Base-by-base conservation (phyloP, 2,113 vertebrate genomes). In the Cheilinus undulatus region DNA sequence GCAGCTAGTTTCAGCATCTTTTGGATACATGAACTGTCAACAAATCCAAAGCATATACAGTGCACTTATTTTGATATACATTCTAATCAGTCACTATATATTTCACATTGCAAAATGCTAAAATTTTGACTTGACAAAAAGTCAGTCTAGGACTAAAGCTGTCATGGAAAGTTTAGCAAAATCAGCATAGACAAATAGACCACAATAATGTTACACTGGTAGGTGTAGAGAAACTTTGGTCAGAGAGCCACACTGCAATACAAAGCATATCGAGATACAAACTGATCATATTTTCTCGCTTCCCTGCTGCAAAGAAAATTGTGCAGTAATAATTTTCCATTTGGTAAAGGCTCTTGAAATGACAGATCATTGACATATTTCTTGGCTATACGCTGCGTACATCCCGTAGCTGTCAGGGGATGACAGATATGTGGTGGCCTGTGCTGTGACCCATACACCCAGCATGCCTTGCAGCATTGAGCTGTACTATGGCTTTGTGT, bases 381-480 rank as follows among this genome's bases (percentile, higher is more conserved):
- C 49, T 59, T 73, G 24, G 34, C 43, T 68, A 22, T 63, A 43
- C 19, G 13, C 38, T 45, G 30, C 28, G 10, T 53, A 48, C 54
- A 48, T 30, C 56, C 30, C 19, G 22, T 46, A 43, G 61, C 73
- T 77, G 80, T 69, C 75, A 69, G 45, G 48, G 69, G 52, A 68
- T 73, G 85, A 87, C 84, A 77, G 78, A 77, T 78, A 73, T 11
- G 61, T 46, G 3, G 24, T 40, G 73, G 48, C 76, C 78, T 52
- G 69, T 67, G 67, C 73, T 23, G 61, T 85, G 86, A 89, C 83
- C 88, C 81, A 3, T 59, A 42, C 8, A 13, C 53, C 4, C 84
- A 82, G 84, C 77, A 64, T 59, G 80, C 65, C 72, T 62, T 48
- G 59, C 61, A 61, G 79, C 78, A 57, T 49, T 15, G 79, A 69